Evolutionary conservation across 1,140 invertebrate genomes (phyloP).

Genomic region (Melitaea cinxia): DNA sequence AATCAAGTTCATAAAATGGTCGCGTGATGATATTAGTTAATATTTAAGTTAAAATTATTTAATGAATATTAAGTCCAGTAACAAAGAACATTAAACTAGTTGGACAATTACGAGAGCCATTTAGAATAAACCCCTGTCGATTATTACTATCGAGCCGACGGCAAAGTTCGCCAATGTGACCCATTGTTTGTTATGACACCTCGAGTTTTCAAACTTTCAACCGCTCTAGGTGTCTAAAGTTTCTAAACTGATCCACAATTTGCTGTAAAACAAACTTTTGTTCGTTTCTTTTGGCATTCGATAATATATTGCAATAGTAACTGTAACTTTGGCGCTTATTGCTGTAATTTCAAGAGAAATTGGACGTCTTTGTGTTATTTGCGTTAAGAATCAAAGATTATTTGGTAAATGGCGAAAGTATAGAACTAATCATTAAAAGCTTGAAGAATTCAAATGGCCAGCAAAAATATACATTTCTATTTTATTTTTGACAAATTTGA

Average conservation of each 20-base stretch:
- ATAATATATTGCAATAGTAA: no score
- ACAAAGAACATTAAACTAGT: background rate
- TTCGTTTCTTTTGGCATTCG: slow-evolving; percentile 13
- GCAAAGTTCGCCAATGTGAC: slow-evolving; percentile 24
- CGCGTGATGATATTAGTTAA: no score
- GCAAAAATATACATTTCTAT: no score
- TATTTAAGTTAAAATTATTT: background rate
- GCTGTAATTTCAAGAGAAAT: no score
- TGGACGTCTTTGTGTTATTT: background rate
- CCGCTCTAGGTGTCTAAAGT: slow-evolving; percentile 30
- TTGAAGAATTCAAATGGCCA: no score
- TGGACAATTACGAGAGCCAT: background rate
- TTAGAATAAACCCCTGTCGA: slow-evolving; percentile 19
- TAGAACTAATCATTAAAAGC: no score
- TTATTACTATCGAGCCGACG: slow-evolving; percentile 17
- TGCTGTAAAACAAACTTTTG: slow-evolving; percentile 33
- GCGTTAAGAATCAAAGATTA: no score
- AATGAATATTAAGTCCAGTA: background rate
- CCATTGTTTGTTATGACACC: slow-evolving; percentile 29
- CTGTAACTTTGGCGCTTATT: no score
- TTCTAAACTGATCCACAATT: slow-evolving; percentile 32
- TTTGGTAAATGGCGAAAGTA: no score
- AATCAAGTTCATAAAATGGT: no score
- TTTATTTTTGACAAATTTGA: no score
- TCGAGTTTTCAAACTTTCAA: slow-evolving; percentile 28